These are phyloP conservation scores for Dendrocincla fuliginosa DNA, from an alignment of 2,797 vertebrate species.

Conservation along the genomic window DNA sequence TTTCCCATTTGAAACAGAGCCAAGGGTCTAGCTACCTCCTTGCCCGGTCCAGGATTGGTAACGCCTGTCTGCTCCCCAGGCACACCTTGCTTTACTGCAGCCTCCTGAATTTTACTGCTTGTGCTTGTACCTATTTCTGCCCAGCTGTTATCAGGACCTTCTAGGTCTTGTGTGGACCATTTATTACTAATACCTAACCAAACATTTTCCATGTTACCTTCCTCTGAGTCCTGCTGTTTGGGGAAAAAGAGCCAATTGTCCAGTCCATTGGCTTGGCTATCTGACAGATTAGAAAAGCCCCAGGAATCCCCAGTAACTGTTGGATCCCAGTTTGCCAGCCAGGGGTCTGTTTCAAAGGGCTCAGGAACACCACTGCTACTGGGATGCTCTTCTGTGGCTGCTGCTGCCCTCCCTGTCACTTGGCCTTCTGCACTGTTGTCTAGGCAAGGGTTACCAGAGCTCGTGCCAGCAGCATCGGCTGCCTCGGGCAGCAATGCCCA, in stretches of 20 bases:
- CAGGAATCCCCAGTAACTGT: constrained; percentile 64
- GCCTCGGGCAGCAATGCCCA: background rate
- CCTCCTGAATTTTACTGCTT: constrained; percentile 30
- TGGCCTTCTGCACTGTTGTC: constrained; percentile 16
- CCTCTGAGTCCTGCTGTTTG: constrained; percentile 58
- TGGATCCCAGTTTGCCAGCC: constrained; percentile 76
- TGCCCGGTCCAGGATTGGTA: constrained; percentile 28
- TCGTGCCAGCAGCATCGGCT: constrained; percentile 3
- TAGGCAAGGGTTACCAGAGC: constrained; percentile 5
- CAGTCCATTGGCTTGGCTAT: constrained; percentile 69
- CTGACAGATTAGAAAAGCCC: constrained; percentile 64
- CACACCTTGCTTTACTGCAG: constrained; percentile 23
- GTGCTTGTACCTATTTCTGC: constrained; percentile 37
- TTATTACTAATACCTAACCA: constrained; percentile 75
- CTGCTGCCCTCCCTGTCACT: constrained; percentile 5
- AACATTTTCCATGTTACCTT: constrained; percentile 43
- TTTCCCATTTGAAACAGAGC: constrained; percentile 66
- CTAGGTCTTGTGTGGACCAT: constrained; percentile 70
- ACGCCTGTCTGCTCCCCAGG: constrained; percentile 36
- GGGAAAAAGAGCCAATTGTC: constrained; percentile 73
- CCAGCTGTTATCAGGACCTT: constrained; percentile 53
- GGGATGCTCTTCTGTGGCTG: background rate
- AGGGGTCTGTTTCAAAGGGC: constrained; percentile 73
- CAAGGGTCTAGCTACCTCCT: constrained; percentile 62
- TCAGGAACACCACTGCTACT: constrained; percentile 24